Base-by-base conservation (phyloP, 2,113 vertebrate genomes). In the Mola mola region DNA sequence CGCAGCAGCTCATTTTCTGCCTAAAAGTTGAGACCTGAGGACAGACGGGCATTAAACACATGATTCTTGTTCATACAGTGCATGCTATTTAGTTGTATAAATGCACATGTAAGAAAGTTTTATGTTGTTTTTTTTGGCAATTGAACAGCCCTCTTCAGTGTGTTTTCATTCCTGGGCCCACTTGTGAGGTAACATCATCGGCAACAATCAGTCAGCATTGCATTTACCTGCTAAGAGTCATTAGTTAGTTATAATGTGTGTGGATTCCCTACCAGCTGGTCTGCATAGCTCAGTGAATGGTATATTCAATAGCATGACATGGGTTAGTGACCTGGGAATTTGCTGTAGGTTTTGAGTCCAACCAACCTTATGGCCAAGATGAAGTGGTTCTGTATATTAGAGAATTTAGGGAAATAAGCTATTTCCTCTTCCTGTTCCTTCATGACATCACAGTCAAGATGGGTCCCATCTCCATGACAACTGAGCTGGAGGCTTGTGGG, bases 401-500 rank as follows among this genome's bases (percentile, higher is more conserved):
- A 53, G 31, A 62, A 69, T 72, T 56, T 36, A 24, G 65, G 62
- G 24, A 26, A 26, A 40, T n/a, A 10, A 44, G 15, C 20, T 25
- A 24, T 62, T 82, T 79, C 57, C 63, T 67, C 16, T 64, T 82
- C 65, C 58, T 72, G 57, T 47, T 77, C 34, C 56, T 50, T 22
- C 20, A 33, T 81, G 80, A 82, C 68, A 51, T 86, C 79, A 69
- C 37, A 41, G 29, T 8, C 16, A 74, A 67, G 75, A 82, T 87
- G 87, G 83, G 78, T 83, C 78, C 71, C 55, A 72, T 88, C 78
- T 73, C 77, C 58, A 57, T 79, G 81, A 82, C 79, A 76, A 79
- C 55, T 21, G 43, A 12, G 52, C 68, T 66, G 1, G 5, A 68
- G 67, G 64, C 63, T 41, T 64, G 60, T 61, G 47, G 61, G 44